Percentiles rank a stretch among this genome's conserved stretches.
Conservation (phyloP, 2,797 vertebrate species). For the Sebastes hubbsi region DNA sequence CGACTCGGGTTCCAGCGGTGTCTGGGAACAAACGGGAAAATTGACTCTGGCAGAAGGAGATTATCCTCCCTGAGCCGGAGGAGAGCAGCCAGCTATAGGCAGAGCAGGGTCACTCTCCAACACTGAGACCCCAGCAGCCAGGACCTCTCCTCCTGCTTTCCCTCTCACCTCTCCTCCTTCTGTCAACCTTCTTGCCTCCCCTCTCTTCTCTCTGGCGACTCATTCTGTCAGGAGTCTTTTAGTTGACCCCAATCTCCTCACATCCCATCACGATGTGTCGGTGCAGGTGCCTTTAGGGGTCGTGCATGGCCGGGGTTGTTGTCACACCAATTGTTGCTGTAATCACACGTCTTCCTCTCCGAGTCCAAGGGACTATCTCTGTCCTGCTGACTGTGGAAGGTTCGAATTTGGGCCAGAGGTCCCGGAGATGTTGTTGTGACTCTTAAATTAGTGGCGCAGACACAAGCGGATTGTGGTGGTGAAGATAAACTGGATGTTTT, state of each 20-base stretch:
- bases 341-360: slow-evolving; percentile 49
- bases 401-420: slow-evolving; percentile 36
- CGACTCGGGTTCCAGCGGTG: slow-evolving; percentile 45
- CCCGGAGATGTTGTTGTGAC: slow-evolving; percentile 25
- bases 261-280: slow-evolving; percentile 49
- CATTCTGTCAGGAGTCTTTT: slow-evolving; percentile 38
- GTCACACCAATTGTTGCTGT: slow-evolving; percentile 57
- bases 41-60: slow-evolving; percentile 65
- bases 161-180: slow-evolving; percentile 36
- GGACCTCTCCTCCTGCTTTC: slow-evolving; percentile 20
- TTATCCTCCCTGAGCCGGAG: slow-evolving; percentile 50
- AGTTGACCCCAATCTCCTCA: slow-evolving; percentile 62
- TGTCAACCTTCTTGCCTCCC: slow-evolving; percentile 15
- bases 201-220: slow-evolving; percentile 7
- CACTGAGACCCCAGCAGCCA: slow-evolving; percentile 42
- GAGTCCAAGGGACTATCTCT: slow-evolving; percentile 17
- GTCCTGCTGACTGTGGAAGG: slow-evolving; percentile 40
- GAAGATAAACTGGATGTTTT: background rate
- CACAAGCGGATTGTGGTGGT: slow-evolving; percentile 1
- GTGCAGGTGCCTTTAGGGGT: slow-evolving; percentile 44
- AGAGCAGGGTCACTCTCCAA: slow-evolving; percentile 46
- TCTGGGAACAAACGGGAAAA: slow-evolving; percentile 54
- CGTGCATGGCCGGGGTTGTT: slow-evolving; percentile 42
- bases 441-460: slow-evolving; percentile 21
- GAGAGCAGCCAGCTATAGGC: slow-evolving; percentile 34